Evolutionary conservation across 2,888 invertebrate genomes (phyloP), one percentile per base, ranked within the genome.

Genomic region (Chaitophorus viminalis): DNA sequence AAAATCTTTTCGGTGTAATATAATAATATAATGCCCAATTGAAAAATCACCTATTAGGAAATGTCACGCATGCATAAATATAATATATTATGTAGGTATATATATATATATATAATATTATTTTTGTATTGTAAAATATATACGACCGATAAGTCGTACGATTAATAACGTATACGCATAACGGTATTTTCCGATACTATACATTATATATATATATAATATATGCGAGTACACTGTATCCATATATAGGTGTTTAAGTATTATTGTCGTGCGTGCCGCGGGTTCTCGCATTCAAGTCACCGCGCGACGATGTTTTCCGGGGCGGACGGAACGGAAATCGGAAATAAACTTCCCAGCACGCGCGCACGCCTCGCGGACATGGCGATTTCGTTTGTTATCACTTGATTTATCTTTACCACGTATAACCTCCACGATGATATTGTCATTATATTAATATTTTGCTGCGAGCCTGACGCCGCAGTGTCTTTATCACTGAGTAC

Each of bases 281-380:
- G n/a, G n/a, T n/a, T n/a, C n/a, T n/a, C 68, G 68, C 54, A 31
- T 76, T 77, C 77, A 31, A 78, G 78, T 78, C n/a, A 18, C n/a
- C 79, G 18, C 65, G 79, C 36, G 14, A 5, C 33, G 39, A 33
- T 14, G 46, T 46, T 46, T 46, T 31, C 29, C 39, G 39, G n/a
- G 39, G 29, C 79, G 65, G n/a, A 81, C 36, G 74, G 74, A 25
- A 25, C 79, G 79, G 79, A 81, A 81, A 68, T 81, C 17, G 65
- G 65, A 68, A 81, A 81, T 68, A 39, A 81, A 81, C 39, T 65
- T 81, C 79, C 39, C 29, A 36, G 46, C 46, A 46, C 46, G 46
- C 46, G 46, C 11, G 46, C 46, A 14, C 46, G 77, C 77, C 77
- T 29, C 29, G 60, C 33, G 70, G 70, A 3, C 14, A 36, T 14